Base-by-base conservation (phyloP, 1,140 invertebrate genomes). In the Drosophila bocqueti region DNA sequence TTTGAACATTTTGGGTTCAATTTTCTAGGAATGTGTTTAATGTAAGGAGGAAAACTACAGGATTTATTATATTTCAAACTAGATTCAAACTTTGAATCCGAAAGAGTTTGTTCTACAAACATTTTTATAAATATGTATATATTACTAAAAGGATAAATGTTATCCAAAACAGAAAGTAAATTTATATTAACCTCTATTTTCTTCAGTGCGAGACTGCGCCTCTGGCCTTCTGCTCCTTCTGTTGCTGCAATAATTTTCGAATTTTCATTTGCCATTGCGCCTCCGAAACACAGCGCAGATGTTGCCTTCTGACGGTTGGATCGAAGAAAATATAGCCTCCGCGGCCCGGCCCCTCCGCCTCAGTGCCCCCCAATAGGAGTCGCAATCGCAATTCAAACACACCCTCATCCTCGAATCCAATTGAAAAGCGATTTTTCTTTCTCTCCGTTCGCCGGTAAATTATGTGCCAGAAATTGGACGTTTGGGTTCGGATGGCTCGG, bases 171-270 rank as follows among this genome's bases (percentile, higher is more conserved):
- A 24, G 9, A 16, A 10, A 15, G 3, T 52, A 21, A 8, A 34
- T 13, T 5, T 2, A 34, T 18, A 18, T 8, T 3, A 1, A 34
- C 4, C 18, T 24, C 24, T 24, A 40, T 55, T 55, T 55, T 6
- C 21, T 16, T 40, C 54, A 2, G 34, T 55, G 54, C 40, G 0
- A 4, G 63, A 49, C 42, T 46, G 16, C 38, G 46, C 65, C 64
- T 67, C 43, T 36, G 47, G 38, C 59, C 47, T 57, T 42, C 38
- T 40, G 58, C 18, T 50, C 62, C 59, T 68, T 43, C 83, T 80
- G 84, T 74, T 83, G 63, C 80, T 85, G 85, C 81, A 90, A 90
- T 90, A 90, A 90, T 90, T 90, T 90, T 90, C 85, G 63, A 90
- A 90, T 90, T 86, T 86, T 86, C 83, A 83, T 79, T 86, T 86